Base-by-base conservation (phyloP, 2,888 invertebrate genomes). In the Stomorhina lunata region DNA sequence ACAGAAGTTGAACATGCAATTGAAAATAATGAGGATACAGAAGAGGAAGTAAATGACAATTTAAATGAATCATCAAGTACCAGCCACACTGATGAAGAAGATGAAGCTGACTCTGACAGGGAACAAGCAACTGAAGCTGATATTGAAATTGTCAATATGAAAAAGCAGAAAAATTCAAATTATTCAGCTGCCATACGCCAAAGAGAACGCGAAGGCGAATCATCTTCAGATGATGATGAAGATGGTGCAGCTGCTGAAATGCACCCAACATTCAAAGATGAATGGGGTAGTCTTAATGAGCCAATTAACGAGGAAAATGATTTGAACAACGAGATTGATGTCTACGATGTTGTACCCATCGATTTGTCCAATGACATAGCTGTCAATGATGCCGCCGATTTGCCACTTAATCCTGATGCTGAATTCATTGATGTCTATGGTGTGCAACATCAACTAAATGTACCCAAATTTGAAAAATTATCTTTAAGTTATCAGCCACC, bases 331-430 rank as follows among this genome's bases (percentile, higher is more conserved):
- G 86, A 89, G 73, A 90, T 91, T 83, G 90, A 91, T 84, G 85
- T 82, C 37, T 88, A 88, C 75, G 88, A 89, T 68, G 84, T 86
- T 45, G 83, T 86, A 53, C 91, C 91, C 40, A 84, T 89, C 37
- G 91, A 91, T 87, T 86, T 92, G 69, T 90, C 90, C 66, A 91
- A 91, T 85, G 92, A 92, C 80, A 91, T 92, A 84, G 90, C 88
- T 9, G 88, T 92, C 37, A 92, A 92, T 81, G 88, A 91, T 84
- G 86, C 89, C 81, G 84, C 87, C 4, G 85, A 88, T 45, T 90
- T 88, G 32, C 88, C 89, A 7, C 57, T 85, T 17, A 88, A 92
- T 88, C 90, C 91, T n/a, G 90, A 91, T 84, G 91, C 91, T 0
- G 92, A 91, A 80, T 78, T 91, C 7, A 86, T 91, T 78, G 86